Percentiles rank a stretch among this genome's conserved stretches.
These are phyloP conservation scores for Thamnaconus septentrionalis DNA, from an alignment of 2,113 vertebrate genomes.

Conservation along the genomic window DNA sequence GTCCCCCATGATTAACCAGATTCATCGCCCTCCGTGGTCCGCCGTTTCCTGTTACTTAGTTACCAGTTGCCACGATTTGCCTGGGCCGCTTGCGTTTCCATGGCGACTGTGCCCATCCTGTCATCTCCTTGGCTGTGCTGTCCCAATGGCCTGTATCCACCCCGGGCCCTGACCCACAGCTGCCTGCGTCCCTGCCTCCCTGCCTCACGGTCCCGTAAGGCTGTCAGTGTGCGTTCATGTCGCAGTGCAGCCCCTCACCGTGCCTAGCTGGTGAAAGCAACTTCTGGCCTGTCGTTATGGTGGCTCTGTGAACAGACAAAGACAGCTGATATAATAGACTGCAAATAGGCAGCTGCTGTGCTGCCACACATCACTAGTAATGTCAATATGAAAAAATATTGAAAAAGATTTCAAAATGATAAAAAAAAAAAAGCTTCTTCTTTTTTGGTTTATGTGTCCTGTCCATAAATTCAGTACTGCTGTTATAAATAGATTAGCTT, in stretches of 20 bases:
- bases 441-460: no score
- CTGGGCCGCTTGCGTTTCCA: slow-evolving; percentile 80
- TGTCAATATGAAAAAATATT: neutral
- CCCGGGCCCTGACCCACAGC: slow-evolving; percentile 62
- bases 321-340: slow-evolving; percentile 19
- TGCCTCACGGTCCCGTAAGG: slow-evolving; percentile 62
- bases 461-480: no score
- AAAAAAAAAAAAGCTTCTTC: neutral
- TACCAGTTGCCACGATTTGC: slow-evolving; percentile 79
- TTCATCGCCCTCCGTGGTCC: slow-evolving; percentile 65
- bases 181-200: slow-evolving; percentile 50
- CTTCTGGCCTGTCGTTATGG: slow-evolving; percentile 58
- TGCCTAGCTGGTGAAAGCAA: slow-evolving; percentile 57
- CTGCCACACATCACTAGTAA: neutral
- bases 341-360: neutral
- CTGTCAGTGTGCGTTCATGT: slow-evolving; percentile 63
- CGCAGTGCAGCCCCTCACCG: slow-evolving; percentile 35
- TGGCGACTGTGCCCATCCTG: slow-evolving; percentile 78
- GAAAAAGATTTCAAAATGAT: neutral
- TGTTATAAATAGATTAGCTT: no score
- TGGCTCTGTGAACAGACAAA: slow-evolving; percentile 46
- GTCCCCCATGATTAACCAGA: slow-evolving; percentile 68
- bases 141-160: slow-evolving; percentile 68
- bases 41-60: slow-evolving; percentile 83
- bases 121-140: slow-evolving; percentile 72